A percentile compares a stretch with the other conserved stretches of the same genome.
phyloP scores from a whole-genome alignment of 2,888 invertebrate genomes.

The Imbricaverruca yamaguchii region DNA sequence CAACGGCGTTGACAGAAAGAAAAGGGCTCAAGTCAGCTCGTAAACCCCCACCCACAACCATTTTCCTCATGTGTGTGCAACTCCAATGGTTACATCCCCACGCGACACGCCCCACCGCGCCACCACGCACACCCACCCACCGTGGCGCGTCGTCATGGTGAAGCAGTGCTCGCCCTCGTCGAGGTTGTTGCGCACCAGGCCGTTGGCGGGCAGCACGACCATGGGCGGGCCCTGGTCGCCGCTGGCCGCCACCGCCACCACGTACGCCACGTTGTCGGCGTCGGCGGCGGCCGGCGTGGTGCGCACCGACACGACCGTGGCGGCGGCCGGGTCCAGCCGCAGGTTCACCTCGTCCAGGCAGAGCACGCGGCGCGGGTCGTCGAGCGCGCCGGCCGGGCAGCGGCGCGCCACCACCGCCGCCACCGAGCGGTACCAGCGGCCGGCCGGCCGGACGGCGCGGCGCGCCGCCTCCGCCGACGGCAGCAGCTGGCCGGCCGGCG shows the following conservation, averaged over 20 bases:
- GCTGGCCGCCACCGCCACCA: neutral
- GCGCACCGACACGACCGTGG: neutral
- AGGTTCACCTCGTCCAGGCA: constrained; percentile 2
- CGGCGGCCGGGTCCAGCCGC: neutral
- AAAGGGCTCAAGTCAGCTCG: too few relatives aligned
- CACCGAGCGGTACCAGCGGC: neutral
- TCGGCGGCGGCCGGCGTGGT: neutral
- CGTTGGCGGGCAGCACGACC: neutral
- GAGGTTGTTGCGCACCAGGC: neutral
- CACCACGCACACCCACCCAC: neutral
- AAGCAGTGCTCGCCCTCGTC: neutral
- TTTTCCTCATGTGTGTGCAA: too few relatives aligned
- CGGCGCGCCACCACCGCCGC: neutral
- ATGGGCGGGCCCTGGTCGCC: constrained; percentile 6
- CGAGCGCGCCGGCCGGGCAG: neutral
- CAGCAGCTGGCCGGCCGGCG: neutral
- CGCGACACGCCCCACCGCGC: too few relatives aligned
- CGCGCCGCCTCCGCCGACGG: neutral
- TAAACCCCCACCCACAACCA: too few relatives aligned
- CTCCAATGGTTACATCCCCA: too few relatives aligned
- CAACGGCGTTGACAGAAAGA: too few relatives aligned
- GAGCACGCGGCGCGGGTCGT: neutral
- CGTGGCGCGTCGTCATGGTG: neutral
- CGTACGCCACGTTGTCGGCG: neutral
- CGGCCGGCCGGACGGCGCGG: neutral